Evolutionary conservation across 2,113 vertebrate genomes (phyloP).

Genomic region (Podilymbus podiceps): DNA sequence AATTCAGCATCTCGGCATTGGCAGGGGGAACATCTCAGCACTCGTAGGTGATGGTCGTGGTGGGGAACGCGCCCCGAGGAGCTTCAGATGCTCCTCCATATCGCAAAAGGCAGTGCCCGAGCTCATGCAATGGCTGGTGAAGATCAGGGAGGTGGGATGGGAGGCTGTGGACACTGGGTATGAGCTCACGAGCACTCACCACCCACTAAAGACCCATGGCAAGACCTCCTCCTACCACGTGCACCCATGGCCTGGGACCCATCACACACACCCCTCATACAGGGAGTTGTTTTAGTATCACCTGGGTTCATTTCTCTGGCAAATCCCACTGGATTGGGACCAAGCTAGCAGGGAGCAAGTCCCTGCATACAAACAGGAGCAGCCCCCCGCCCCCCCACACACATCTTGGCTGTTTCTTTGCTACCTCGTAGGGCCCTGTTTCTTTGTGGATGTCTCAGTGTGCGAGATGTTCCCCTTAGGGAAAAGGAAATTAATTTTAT

Average conservation of each 20-base stretch:
- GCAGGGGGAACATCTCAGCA: too few relatives aligned
- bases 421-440: fast-evolving
- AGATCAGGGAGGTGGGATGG: neutral
- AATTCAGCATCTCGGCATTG: neutral
- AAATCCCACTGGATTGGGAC: neutral
- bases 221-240: too few relatives aligned
- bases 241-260: neutral
- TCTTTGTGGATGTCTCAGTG: neutral
- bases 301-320: fast-evolving
- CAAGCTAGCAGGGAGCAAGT: fast-evolving
- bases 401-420: neutral
- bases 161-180: fast-evolving
- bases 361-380: neutral
- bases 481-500: neutral
- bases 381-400: neutral
- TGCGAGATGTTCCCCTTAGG: neutral
- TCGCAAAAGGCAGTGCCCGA: neutral
- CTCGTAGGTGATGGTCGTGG: neutral
- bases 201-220: neutral
- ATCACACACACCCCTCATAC: neutral
- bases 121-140: fast-evolving
- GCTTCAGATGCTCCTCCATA: neutral
- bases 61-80: fast-evolving
- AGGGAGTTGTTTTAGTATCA: neutral
- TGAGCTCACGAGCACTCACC: neutral